These are phyloP conservation scores for Glyphotaelius pellucidus DNA, from an alignment of 2,888 invertebrate genomes.

Conservation along the genomic window DNA sequence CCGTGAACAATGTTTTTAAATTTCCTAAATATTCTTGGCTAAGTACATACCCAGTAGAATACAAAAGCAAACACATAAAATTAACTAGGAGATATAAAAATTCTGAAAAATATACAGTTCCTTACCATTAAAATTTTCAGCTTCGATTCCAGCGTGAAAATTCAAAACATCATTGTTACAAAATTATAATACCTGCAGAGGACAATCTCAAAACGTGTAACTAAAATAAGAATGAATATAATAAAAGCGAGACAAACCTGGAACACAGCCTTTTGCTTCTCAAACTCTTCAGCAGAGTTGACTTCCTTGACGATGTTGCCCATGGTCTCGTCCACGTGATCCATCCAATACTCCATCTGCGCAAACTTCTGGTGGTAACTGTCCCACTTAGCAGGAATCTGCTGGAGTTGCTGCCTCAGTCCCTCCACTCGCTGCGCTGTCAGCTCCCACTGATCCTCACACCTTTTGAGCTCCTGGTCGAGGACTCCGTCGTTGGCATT, in stretches of 20 bases:
- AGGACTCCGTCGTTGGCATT: conserved; percentile 82
- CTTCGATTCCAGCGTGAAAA: conserved; percentile 71
- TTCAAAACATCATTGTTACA: conserved; percentile 48
- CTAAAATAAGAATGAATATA: background rate
- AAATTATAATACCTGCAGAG: conserved; percentile 4
- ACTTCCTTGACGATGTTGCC: conserved; percentile 91
- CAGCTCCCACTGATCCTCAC: conserved; percentile 86
- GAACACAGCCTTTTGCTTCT: conserved; percentile 92
- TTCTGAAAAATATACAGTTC: conserved; percentile 54
- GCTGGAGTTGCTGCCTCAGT: conserved; percentile 85
- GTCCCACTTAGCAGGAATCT: conserved; percentile 95
- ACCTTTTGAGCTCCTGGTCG: conserved; percentile 81
- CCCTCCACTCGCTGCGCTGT: conserved; percentile 84
- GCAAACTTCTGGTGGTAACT: conserved; percentile 88
- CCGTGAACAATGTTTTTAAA: background rate
- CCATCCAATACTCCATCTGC: conserved; percentile 94
- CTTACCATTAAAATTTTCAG: conserved; percentile 77
- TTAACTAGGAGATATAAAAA: background rate
- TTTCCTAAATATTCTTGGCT: background rate
- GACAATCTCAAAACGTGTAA: conserved; percentile 38
- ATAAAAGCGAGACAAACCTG: conserved; percentile 80
- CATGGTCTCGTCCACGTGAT: conserved; percentile 89
- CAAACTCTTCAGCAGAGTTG: conserved; percentile 92
- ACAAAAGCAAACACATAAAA: background rate
- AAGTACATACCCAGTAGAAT: conserved; percentile 58